Evolutionary conservation across 2,888 invertebrate genomes (phyloP).

Genomic region (Ophion ventricosus): DNA sequence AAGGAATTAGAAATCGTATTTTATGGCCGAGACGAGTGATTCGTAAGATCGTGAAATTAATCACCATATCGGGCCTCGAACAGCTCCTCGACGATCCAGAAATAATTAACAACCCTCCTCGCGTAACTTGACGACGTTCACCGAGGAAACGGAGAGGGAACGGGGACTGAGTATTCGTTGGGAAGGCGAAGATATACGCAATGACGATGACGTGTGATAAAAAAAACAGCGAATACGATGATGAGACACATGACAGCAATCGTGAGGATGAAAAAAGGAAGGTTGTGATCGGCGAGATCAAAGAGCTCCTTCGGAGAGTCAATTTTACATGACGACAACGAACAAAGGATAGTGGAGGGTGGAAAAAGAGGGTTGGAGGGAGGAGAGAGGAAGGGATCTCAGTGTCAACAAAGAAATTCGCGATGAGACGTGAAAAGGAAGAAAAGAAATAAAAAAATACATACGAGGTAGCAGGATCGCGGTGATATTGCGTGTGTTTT

Average conservation of each 20-base stretch:
- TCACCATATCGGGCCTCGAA: conserved; percentile 19
- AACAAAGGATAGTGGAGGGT: conserved; percentile 7
- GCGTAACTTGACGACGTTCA: conserved; percentile 47
- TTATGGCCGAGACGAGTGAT: conserved; percentile 13
- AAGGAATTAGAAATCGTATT: conserved; percentile 21
- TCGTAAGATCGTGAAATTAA: conserved; percentile 43
- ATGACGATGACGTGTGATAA: conserved; percentile 31
- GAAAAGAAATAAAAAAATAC: conserved; percentile 1
- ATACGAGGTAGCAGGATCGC: conserved; percentile 23
- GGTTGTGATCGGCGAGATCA: conserved; percentile 68
- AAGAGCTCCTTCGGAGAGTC: conserved; percentile 64
- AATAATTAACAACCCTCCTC: conserved; percentile 53
- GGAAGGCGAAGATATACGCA: conserved; percentile 34
- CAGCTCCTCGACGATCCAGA: conserved; percentile 47
- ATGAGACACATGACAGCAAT: conserved; percentile 73
- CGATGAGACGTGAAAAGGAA: background rate
- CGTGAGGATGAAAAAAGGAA: conserved; percentile 63
- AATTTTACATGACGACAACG: conserved; percentile 26
- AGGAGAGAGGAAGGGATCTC: background rate
- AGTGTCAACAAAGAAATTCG: conserved; percentile 13
- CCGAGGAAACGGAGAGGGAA: conserved; percentile 16
- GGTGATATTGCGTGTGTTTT: conserved; percentile 33
- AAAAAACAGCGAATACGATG: conserved; percentile 64
- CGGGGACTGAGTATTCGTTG: conserved; percentile 6
- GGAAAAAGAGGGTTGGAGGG: background rate